phyloP scores from a whole-genome alignment of 2,888 invertebrate genomes.

The Agrypnus murinus region DNA sequence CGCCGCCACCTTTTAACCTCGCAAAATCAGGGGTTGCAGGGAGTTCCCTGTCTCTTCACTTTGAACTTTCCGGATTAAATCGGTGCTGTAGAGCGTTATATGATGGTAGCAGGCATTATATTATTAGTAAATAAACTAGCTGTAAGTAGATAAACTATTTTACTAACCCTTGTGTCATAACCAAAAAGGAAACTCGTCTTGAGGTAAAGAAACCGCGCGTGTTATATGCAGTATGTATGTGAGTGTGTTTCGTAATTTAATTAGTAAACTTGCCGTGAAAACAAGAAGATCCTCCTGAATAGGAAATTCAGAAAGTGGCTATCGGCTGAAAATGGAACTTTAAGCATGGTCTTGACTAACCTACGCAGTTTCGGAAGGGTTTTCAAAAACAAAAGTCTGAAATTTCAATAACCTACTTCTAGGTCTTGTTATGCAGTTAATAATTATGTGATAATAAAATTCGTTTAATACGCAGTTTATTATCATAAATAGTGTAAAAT shows the following conservation, averaged over 20 bases:
- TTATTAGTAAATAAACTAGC: background rate
- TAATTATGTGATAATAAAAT: no score
- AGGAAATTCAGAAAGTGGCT: slow-evolving; percentile 20
- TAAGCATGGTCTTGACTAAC: slow-evolving; percentile 10
- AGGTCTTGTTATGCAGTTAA: no score
- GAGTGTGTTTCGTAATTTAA: slow-evolving; percentile 22
- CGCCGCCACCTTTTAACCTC: slow-evolving; percentile 34
- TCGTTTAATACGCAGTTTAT: no score
- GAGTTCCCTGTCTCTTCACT: slow-evolving; percentile 25
- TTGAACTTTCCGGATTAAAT: slow-evolving; percentile 20
- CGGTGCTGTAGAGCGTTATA: slow-evolving; percentile 3
- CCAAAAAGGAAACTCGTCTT: slow-evolving; percentile 8
- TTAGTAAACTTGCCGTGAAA: slow-evolving; percentile 18
- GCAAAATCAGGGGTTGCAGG: slow-evolving; percentile 31
- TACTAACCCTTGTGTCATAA: slow-evolving; percentile 5
- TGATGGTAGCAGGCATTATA: slow-evolving; percentile 11
- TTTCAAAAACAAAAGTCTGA: background rate
- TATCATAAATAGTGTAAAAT: no score
- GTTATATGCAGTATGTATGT: background rate
- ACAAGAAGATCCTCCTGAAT: slow-evolving; percentile 16
- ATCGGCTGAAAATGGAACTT: slow-evolving; percentile 9
- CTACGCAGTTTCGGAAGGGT: background rate
- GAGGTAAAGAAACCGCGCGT: slow-evolving; percentile 5
- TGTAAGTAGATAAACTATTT: no score
- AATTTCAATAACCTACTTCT: background rate